Evolutionary conservation across 1,140 invertebrate genomes (phyloP).

Genomic region (Mizuhopecten yessoensis): DNA sequence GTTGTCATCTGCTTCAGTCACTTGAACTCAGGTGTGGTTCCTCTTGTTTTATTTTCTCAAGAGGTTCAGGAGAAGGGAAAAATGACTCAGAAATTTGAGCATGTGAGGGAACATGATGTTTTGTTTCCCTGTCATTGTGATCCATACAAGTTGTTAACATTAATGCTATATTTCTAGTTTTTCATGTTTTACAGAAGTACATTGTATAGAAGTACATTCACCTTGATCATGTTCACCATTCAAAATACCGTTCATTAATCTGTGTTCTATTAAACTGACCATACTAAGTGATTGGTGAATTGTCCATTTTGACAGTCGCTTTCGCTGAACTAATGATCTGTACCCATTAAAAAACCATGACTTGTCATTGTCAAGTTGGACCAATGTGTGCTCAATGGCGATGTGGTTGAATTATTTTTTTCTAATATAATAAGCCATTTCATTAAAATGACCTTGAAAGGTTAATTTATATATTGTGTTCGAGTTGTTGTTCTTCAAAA

Average conservation of each 20-base stretch:
- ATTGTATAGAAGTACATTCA: too few relatives aligned
- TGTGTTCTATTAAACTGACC: too few relatives aligned
- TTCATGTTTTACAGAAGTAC: neutral
- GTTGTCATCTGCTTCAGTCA: too few relatives aligned
- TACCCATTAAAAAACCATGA: neutral
- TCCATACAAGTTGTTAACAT: too few relatives aligned
- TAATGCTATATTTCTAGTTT: neutral
- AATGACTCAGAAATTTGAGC: too few relatives aligned
- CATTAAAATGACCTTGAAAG: constrained; percentile 29
- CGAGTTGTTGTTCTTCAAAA: neutral
- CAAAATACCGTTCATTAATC: too few relatives aligned
- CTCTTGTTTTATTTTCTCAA: too few relatives aligned
- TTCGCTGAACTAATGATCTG: neutral
- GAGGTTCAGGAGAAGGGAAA: too few relatives aligned
- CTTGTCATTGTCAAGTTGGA: neutral
- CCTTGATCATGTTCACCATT: too few relatives aligned
- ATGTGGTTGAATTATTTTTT: constrained; percentile 7
- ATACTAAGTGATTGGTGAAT: neutral
- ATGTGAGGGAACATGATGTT: too few relatives aligned
- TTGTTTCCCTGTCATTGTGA: neutral
- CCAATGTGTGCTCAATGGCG: constrained; percentile 3
- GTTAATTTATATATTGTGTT: neutral
- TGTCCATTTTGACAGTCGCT: neutral
- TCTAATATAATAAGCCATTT: neutral
- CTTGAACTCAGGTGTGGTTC: too few relatives aligned